Percentiles rank a stretch among this genome's conserved stretches.
These are phyloP conservation scores for Aethes cnicana DNA, from an alignment of 2,888 invertebrate genomes.

Conservation along the genomic window DNA sequence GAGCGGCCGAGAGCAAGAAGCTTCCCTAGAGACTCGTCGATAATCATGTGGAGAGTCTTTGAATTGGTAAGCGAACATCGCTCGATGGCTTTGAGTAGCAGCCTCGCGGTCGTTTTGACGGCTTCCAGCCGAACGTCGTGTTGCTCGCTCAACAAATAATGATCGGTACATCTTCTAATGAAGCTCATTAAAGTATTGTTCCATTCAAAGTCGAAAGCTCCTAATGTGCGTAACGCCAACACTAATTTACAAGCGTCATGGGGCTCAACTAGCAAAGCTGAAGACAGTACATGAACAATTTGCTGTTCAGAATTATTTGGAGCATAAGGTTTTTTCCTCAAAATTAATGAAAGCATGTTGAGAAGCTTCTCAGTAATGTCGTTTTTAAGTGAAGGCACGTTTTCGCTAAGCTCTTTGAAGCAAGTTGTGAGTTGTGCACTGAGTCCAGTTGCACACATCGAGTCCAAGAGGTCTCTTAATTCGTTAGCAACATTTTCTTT, in stretches of 20 bases:
- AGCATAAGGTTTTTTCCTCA: constrained; percentile 92
- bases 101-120: constrained; percentile 94
- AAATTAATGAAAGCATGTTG: constrained; percentile 93
- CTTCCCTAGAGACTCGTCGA: constrained; percentile 95
- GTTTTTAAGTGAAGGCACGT: constrained; percentile 93
- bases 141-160: constrained; percentile 94
- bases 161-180: constrained; percentile 95
- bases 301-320: constrained; percentile 80
- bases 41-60: constrained; percentile 91
- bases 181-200: constrained; percentile 94
- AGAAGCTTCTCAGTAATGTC: constrained; percentile 96
- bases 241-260: constrained; percentile 93
- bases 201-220: constrained; percentile 95
- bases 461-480: constrained; percentile 91
- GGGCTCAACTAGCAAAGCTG: constrained; percentile 76
- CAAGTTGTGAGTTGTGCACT: constrained; percentile 95
- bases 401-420: constrained; percentile 93
- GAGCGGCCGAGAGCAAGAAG: constrained; percentile 96
- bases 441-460: constrained; percentile 95
- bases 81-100: constrained; percentile 92
- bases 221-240: constrained; percentile 94
- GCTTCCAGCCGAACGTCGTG: constrained; percentile 95
- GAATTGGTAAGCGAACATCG: constrained; percentile 85
- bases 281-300: constrained; percentile 65
- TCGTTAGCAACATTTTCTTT: constrained; percentile 89